A percentile compares a stretch with the other conserved stretches of the same genome.
Evolutionary conservation across 2,113 vertebrate species (phyloP).

Genomic region (Ciconia stormi): DNA sequence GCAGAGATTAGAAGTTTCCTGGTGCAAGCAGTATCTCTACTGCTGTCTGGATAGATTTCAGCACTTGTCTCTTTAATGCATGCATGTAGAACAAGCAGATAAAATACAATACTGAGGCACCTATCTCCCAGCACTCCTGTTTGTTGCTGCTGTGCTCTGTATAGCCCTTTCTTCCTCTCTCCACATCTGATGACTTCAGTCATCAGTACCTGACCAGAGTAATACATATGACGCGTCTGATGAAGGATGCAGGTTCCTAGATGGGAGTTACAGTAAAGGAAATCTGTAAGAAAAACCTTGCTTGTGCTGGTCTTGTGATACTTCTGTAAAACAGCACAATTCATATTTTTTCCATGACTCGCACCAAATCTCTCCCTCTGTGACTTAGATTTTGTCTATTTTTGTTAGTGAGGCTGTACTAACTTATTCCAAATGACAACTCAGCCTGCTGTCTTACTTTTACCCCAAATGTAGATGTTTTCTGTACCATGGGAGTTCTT

Average conservation of each 20-base stretch:
- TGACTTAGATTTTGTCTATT: background rate
- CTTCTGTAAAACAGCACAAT: background rate
- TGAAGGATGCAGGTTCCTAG: background rate
- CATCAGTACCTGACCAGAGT: background rate
- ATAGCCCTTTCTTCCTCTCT: background rate
- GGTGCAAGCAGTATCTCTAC: background rate
- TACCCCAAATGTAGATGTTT: background rate
- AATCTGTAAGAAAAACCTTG: background rate
- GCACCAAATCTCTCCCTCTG: background rate
- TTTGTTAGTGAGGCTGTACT: background rate
- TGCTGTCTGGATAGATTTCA: background rate
- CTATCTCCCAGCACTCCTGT: background rate
- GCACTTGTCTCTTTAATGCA: background rate
- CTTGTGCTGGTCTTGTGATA: background rate
- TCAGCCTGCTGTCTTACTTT: background rate
- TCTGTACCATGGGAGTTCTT: background rate
- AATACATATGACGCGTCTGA: fast-evolving
- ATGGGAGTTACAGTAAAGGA: background rate
- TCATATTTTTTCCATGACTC: background rate
- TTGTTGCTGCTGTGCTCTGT: background rate
- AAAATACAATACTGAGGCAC: background rate
- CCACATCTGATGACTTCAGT: background rate
- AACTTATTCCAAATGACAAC: background rate
- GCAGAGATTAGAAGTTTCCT: background rate
- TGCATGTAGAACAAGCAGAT: background rate